Evolutionary conservation across 1,140 invertebrate species (phyloP), one percentile per base, ranked within the genome.

Genomic region (Akabosia matsudoensis): DNA sequence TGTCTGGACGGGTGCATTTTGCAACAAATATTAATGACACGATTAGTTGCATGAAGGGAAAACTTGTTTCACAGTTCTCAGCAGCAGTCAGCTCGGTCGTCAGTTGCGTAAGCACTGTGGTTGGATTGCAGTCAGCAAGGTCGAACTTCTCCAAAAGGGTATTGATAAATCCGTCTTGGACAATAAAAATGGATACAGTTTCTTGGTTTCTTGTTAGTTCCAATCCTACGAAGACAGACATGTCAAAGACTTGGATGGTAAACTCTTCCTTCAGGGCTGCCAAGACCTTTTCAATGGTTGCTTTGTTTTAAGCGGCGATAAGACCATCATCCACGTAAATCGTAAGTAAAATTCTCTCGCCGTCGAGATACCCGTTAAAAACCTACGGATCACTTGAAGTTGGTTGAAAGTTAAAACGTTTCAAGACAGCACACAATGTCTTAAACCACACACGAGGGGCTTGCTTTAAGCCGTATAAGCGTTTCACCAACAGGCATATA

Each of bases 401-500:
- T 24, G 2, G 2, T 26, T 56, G 22, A 10, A 74, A 56, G 3
- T 34, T 18, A 24, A 54, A 56, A 4, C 28, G 3, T 31, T 74
- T n/a, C 13, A 74, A 51, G n/a, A 74, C 24, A 28, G 26, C 33
- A 4, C 4, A 2, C 24, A 76, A 45, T 18, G 64, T 34, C 45
- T 76, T 80, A 76, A 86, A 84, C 84, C 85, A 87, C n/a, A 79
- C 82, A 28, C 83, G 77, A 18, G 84, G 82, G 26, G 84, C 83
- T 79, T 88, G 85, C 77, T 86, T 86, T 18, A 87, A 70, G 4
- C 84, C 84, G 76, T 86, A 86, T 7, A 87, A 37, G 24, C n/a
- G n/a, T 82, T 83, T 76, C 84, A 82, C 83, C 13, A 87, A 73
- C 80, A 74, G 37, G 26, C 71, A 73, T 10, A 73, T 45, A 33